Percentiles rank a stretch among this genome's conserved stretches.
phyloP scores from a whole-genome alignment of 2,888 invertebrate genomes.

The Diaperis boleti region DNA sequence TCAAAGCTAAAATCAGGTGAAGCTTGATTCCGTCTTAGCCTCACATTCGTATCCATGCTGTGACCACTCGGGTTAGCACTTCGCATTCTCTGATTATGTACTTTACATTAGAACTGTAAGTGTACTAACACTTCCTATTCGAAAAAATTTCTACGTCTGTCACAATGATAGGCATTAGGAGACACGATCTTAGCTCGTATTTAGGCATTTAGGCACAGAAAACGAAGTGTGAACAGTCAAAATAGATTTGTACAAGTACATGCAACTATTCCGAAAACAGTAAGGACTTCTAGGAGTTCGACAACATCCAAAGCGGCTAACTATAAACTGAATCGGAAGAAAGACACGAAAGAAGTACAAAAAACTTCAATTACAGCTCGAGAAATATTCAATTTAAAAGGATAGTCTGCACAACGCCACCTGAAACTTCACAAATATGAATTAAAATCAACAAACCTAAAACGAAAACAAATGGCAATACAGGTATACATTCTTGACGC shows the following conservation, averaged over 20 bases:
- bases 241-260: conserved; percentile 32
- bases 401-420: conserved; percentile 49
- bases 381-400: conserved; percentile 44
- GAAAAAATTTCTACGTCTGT: no score
- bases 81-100: no score
- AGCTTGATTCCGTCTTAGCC: conserved; percentile 1
- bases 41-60: not conserved
- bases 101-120: no score
- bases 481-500: conserved; percentile 58
- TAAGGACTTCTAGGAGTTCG: conserved; percentile 4
- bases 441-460: conserved; percentile 30
- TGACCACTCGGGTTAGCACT: no score
- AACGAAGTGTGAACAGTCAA: conserved; percentile 32
- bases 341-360: conserved; percentile 22
- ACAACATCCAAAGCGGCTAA: conserved; percentile 38
- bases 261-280: conserved; percentile 34
- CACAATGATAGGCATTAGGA: not conserved
- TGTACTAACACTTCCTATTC: no score
- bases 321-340: not conserved
- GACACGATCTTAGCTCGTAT: not conserved
- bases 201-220: conserved; percentile 11
- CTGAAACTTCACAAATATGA: conserved; percentile 50
- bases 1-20: conserved; percentile 49
- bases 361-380: conserved; percentile 63
- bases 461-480: conserved; percentile 40